These are phyloP conservation scores for Pseudococcus longispinus DNA, from an alignment of 2,888 invertebrate species.

Conservation along the genomic window DNA sequence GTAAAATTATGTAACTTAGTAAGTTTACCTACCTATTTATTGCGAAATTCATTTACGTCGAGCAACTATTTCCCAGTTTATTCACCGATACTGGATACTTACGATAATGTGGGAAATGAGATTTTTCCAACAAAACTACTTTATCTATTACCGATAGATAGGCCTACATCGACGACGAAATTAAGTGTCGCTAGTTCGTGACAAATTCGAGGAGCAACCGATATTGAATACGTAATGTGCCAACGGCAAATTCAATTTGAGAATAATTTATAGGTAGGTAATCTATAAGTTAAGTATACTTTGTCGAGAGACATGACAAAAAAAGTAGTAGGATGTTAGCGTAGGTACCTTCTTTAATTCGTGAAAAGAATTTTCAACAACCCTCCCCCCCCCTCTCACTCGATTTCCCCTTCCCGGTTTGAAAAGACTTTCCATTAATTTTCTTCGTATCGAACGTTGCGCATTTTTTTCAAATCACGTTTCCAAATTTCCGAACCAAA, in stretches of 20 bases:
- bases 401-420: not conserved
- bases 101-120: no score
- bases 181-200: not conserved
- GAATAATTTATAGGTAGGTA: not conserved
- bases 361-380: not conserved
- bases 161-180: not conserved
- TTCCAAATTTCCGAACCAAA: not conserved
- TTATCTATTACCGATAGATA: no score
- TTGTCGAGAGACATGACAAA: no score
- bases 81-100: no score
- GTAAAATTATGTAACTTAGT: no score
- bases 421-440: not conserved
- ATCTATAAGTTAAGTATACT: not conserved
- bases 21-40: no score
- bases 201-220: not conserved
- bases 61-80: no score
- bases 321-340: no score
- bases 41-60: no score
- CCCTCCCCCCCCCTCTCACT: not conserved
- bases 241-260: not conserved
- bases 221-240: not conserved
- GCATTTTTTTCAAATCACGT: not conserved
- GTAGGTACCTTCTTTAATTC: not conserved
- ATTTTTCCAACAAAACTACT: no score
- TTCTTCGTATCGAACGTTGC: not conserved